Conservation (phyloP, 1,140 invertebrate genomes). For the Calliopsis andreniformis region DNA sequence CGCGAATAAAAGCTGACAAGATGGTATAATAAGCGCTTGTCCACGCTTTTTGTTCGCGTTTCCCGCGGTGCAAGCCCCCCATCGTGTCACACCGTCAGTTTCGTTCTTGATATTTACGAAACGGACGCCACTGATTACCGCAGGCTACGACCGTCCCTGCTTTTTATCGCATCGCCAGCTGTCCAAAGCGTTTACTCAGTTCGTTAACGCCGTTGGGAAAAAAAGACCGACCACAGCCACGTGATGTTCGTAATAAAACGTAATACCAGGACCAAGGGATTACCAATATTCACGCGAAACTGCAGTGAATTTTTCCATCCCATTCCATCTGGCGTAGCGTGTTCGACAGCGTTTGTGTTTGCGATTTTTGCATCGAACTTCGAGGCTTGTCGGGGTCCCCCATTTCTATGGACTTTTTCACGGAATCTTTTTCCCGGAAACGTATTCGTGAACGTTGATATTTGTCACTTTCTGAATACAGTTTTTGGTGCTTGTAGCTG, state of each 20-base stretch:
- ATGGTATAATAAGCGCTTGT: neutral
- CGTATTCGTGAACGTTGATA: no score
- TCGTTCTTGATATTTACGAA: conserved; percentile 1
- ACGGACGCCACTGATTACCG: neutral
- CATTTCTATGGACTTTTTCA: no score
- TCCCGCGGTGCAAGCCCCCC: neutral
- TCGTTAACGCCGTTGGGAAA: conserved; percentile 20
- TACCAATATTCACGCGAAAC: neutral
- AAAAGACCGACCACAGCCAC: neutral
- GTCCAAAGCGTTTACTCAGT: conserved; percentile 4
- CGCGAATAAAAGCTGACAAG: no score
- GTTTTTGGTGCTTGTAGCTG: no score
- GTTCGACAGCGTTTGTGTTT: no score
- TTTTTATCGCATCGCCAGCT: conserved; percentile 24
- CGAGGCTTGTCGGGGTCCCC: no score
- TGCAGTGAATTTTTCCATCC: neutral
- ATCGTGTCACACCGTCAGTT: conserved; percentile 1
- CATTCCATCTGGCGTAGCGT: neutral
- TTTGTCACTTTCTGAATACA: no score
- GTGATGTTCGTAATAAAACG: neutral
- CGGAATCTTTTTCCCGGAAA: no score
- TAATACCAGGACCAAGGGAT: neutral
- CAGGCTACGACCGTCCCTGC: neutral
- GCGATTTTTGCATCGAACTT: no score
- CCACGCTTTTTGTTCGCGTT: neutral